Conservation (phyloP, 2,797 vertebrate species). For the Balearica regulorum region DNA sequence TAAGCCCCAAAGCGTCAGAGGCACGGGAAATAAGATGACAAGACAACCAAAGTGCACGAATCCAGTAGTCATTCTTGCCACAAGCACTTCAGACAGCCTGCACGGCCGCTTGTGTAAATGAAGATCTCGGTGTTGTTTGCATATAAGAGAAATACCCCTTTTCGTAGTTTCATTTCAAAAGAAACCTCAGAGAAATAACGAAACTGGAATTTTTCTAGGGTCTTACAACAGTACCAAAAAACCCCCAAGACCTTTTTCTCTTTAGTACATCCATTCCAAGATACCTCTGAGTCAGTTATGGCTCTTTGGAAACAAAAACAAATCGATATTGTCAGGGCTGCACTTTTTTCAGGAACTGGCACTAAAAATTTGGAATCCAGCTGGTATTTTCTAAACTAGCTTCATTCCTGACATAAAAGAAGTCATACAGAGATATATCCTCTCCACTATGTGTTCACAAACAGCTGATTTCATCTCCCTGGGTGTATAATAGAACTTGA, state of each 20-base stretch:
- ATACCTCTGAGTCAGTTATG: accelerated
- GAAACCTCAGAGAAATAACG: neutral
- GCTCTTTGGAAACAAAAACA: neutral
- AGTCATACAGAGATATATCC: neutral
- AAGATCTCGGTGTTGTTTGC: neutral
- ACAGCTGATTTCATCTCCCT: neutral
- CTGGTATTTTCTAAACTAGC: neutral
- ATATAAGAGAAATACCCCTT: neutral
- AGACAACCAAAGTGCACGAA: neutral
- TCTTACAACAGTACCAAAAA: neutral
- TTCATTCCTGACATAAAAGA: neutral
- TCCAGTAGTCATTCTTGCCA: neutral
- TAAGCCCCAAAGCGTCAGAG: neutral
- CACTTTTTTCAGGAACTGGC: neutral
- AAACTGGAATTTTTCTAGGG: neutral
- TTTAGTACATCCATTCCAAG: neutral
- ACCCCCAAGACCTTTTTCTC: neutral
- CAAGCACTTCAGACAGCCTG: neutral
- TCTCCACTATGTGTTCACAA: neutral
- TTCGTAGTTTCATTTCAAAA: neutral
- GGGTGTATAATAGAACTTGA: neutral
- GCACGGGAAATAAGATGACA: neutral
- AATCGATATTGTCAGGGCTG: neutral
- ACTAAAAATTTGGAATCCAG: neutral
- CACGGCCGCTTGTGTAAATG: neutral